phyloP scores from a whole-genome alignment of 2,888 invertebrate genomes.

The Mechanitis messenoides region DNA sequence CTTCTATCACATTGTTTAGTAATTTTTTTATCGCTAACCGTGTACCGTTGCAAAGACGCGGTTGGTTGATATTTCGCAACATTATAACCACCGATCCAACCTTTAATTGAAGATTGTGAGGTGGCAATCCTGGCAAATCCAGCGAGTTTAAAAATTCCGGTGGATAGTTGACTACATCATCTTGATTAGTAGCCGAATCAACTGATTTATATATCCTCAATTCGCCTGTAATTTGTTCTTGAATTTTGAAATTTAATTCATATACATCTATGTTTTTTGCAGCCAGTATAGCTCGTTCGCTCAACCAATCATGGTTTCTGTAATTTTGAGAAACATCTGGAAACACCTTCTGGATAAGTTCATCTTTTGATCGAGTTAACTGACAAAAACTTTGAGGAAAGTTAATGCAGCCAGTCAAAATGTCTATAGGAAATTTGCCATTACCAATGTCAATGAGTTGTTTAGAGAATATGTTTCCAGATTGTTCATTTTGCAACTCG shows the following conservation, averaged over 20 bases:
- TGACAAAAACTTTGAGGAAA: constrained; percentile 28
- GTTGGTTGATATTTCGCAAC: constrained; percentile 33
- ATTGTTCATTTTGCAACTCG: constrained; percentile 29
- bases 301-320: constrained; percentile 31
- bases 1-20: constrained; percentile 19
- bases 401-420: constrained; percentile 7
- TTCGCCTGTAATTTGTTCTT: constrained; percentile 33
- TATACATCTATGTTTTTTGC: constrained; percentile 28
- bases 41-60: constrained; percentile 31
- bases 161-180: constrained; percentile 41
- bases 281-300: constrained; percentile 33
- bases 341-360: constrained; percentile 26
- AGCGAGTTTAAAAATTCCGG: constrained; percentile 40
- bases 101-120: constrained; percentile 37
- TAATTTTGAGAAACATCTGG: constrained; percentile 36
- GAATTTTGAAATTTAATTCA: constrained; percentile 34
- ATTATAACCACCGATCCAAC: constrained; percentile 32
- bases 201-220: constrained; percentile 38
- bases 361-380: constrained; percentile 19
- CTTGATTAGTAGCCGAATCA: constrained; percentile 33
- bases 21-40: constrained; percentile 15
- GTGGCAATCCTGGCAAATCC: constrained; percentile 36
- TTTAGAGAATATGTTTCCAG: constrained; percentile 29
- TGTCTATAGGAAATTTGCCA: constrained; percentile 30
- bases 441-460: constrained; percentile 32